Evolutionary conservation across 2,888 invertebrate genomes (phyloP), one percentile per base, ranked within the genome.

Genomic region (Pollenia angustigena): DNA sequence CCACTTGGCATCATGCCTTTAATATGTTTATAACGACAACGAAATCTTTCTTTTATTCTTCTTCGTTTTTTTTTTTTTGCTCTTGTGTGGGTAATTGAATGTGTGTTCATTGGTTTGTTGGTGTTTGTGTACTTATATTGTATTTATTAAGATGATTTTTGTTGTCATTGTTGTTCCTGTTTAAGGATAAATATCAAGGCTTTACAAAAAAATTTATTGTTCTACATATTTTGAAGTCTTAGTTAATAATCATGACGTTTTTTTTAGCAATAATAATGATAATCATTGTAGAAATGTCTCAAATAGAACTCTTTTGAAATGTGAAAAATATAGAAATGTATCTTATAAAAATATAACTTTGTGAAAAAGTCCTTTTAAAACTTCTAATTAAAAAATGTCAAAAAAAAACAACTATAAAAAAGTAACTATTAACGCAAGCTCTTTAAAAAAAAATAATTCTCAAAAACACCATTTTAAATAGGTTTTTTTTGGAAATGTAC

Each of bases 1-100:
- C 72, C 83, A 87, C 76, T 87, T 87, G 83, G 80, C 86, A 87
- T 87, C 62, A 72, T 87, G 80, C 80, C 76, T 81, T 80, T 68
- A 52, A 58, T 48, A 76, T 83, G 80, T 81, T 83, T 71, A 85
- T 72, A 72, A 72, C 58, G 52, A 60, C 68, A 76, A 82, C 16
- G 32, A 60, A 80, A 72, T 76, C 48, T 66, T 86, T 58, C 18
- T 32, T 44, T 60, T 75, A 16, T 46, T 44, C 18, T 60, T 7
- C 42, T 58, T 58, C 6, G 2, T 58, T 11, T 56, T 16, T 2
- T 23, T 16, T 18, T 9, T 10, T 56, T 56, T 56, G 6, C 56
- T 40, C 44, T 52, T 71, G 44, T 54, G 62, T 16, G 52, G 52
- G 40, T 71, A 62, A 71, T 62, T 62, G 52, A 44, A 80, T 60